Base-by-base conservation (phyloP, 2,113 vertebrate genomes). In the Spea multiplicata region DNA sequence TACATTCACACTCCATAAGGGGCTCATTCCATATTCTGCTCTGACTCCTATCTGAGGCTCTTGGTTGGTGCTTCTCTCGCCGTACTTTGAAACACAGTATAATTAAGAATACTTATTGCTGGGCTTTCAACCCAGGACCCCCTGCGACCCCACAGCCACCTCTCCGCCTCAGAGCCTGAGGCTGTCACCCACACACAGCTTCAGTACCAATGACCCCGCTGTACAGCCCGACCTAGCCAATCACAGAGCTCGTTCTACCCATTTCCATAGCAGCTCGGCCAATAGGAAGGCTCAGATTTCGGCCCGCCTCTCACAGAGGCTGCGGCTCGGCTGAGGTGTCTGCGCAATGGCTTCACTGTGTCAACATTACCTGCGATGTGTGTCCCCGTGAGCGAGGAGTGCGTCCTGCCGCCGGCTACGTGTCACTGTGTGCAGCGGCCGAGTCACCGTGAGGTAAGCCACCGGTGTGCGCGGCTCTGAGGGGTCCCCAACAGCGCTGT, bases 141-240 rank as follows among this genome's bases (percentile, higher is more conserved):
- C 30, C 30, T 30, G 30, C 30, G 30, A 30, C 30, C 30, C 1
- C 30, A 30, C 30, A 30, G 30, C 30, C 30, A 2, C 30, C 30
- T 30, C 30, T 1, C 30, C 1, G 30, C 30, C 30, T n/a, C n/a
- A n/a, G n/a, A n/a, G n/a, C n/a, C n/a, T n/a, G n/a, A n/a, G n/a
- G n/a, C n/a, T 59, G 14, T 13, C 73, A 52, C 12, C 17, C 59
- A 66, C 4, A 46, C 44, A 8, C 48, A 17, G n/a, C 30, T 17
- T 49, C 74, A 66, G 74, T 57, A 66, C 69, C 75, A 69, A 16
- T 44, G 47, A 76, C n/a, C 49, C 16, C 69, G 75, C 69, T 66
- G 75, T 76, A 53, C 44, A 76, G 4, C 0, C 52, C 7, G 14
- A 13, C 12, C 44, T 3, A 4, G 30, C 75, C 75, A 76, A 69